Evolutionary conservation across 2,113 vertebrate species (phyloP).

Genomic region (Pelecanoides urinatrix): DNA sequence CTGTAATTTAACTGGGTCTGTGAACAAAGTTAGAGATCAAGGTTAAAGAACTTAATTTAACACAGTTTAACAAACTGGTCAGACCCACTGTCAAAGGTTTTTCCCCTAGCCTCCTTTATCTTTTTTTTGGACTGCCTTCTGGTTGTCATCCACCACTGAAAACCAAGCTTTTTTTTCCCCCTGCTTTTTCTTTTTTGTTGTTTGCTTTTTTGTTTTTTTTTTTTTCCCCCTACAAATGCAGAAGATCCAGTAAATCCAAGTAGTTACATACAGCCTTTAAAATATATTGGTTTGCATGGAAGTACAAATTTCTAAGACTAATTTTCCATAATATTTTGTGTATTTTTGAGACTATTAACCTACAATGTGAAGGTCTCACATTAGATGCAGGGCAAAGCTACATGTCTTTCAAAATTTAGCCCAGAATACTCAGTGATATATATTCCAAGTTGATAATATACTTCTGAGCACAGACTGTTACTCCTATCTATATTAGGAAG

Average conservation of each 20-base stretch:
- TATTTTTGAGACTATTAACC: neutral
- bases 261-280: neutral
- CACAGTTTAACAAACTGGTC: neutral
- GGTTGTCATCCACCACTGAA: neutral
- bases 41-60: neutral
- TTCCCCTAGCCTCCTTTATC: fast-evolving
- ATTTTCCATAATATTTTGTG: neutral
- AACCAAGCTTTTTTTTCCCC: neutral
- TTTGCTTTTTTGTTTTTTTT: too few relatives aligned
- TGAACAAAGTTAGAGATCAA: neutral
- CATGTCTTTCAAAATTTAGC: neutral
- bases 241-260: neutral
- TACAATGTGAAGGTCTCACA: neutral
- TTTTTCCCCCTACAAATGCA: neutral
- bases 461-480: neutral
- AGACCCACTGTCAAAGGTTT: neutral
- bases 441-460: neutral
- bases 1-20: neutral
- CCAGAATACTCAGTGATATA: neutral
- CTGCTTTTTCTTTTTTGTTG: neutral
- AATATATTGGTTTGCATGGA: neutral
- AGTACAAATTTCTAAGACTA: neutral
- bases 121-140: neutral
- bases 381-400: neutral
- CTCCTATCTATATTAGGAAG: neutral